Base-by-base conservation (phyloP, 2,888 invertebrate species). In the Tiliacea aurago region DNA sequence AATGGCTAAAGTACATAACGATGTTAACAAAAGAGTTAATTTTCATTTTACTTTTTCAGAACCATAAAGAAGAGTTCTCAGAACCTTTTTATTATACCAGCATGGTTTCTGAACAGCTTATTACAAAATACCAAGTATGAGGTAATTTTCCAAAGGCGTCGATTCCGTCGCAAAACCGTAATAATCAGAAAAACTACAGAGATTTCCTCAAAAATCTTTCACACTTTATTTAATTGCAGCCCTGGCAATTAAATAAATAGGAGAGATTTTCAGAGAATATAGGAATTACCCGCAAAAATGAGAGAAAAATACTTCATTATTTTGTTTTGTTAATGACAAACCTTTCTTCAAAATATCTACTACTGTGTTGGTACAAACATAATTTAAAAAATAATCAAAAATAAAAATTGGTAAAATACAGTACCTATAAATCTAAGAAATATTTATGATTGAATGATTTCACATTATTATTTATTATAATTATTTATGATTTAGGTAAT, bases 51-150 rank as follows among this genome's bases (percentile, higher is more conserved):
- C 18, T 6, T 1, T 28, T 33, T 33, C 10, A n/a, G 20, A 59
- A 23, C 4, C 4, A 28, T 18, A 23, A 62, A 43, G 20, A 55
- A 2, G 7, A 56, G 13, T 63, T 66, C 73, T 33, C 33, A 43
- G 55, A 67, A 78, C 45, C 4, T 33, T 68, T 68, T 72, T 33
- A 15, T 33, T 33, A 59, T 13, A 2, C 2, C 28, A 55, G 10
- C 5, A 4, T 18, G 18, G 5, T 23, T 61, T 0, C 4, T n/a
- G 13, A 49, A 53, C 47, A 59, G 18, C n/a, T 62, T 65, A 23
- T 15, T 23, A 41, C 28, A 73, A 65, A 68, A 68, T 67, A 72
- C 51, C 33, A 6, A 41, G 69, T 61, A 65, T 15, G 41, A 45
- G 15, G n/a, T 45, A 15, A 47, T 41, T 53, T 68, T n/a, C 13